Percentiles rank a stretch among this genome's conserved stretches.
Evolutionary conservation across 2,888 invertebrate species (phyloP).

Genomic region (Tipula confusa): DNA sequence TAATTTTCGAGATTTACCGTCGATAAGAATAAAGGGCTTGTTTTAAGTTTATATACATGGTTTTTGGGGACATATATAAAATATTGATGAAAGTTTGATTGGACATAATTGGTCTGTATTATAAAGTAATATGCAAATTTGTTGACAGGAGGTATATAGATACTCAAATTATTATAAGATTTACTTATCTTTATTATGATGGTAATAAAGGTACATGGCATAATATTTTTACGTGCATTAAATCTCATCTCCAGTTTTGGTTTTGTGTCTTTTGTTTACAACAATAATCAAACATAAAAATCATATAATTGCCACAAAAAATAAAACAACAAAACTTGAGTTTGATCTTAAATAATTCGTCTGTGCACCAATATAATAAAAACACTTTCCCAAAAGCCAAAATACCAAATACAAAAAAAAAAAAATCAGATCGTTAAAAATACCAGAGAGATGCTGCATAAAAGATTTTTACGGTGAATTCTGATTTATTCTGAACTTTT

Average conservation of each 20-base stretch:
- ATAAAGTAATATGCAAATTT: neutral
- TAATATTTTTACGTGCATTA: neutral
- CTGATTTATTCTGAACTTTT: neutral
- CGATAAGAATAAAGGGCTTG: neutral
- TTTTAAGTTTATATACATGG: no score
- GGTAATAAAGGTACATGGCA: neutral
- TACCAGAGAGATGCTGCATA: neutral
- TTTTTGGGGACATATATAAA: neutral
- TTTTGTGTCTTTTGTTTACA: neutral
- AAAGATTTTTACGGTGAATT: slow-evolving; percentile 7
- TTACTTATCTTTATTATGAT: neutral
- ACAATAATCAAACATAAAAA: neutral
- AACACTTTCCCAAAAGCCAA: neutral
- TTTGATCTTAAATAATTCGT: neutral
- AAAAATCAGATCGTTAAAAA: neutral
- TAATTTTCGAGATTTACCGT: neutral
- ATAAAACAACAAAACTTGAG: neutral
- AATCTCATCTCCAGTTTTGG: neutral
- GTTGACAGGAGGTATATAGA: neutral
- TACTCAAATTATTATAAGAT: neutral
- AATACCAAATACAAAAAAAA: neutral
- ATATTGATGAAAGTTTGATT: slow-evolving; percentile 7
- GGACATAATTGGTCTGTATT: neutral
- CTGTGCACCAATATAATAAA: no score
- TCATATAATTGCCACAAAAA: neutral